These are phyloP conservation scores for Ostrea denselamellosa DNA, from an alignment of 1,140 invertebrate species.

Conservation along the genomic window DNA sequence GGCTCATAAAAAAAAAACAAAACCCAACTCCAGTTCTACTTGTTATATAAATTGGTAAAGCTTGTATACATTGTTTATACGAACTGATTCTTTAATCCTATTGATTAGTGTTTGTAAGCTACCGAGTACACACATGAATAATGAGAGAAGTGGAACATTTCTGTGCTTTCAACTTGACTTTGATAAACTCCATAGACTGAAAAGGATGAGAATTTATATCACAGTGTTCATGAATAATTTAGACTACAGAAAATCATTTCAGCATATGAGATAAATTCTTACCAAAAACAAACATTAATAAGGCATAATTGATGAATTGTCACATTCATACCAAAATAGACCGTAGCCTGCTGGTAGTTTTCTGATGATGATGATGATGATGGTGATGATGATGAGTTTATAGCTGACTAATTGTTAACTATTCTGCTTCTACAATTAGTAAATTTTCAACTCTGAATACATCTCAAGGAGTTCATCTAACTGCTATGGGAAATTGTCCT, in stretches of 20 bases:
- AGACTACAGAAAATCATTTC: not conserved
- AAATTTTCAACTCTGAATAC: no score
- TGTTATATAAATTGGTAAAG: not conserved
- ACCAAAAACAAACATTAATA: not conserved
- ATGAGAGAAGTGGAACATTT: not conserved
- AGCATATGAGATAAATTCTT: not conserved
- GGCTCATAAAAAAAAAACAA: not conserved
- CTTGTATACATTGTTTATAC: not conserved
- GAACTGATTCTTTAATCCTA: not conserved
- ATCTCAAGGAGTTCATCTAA: no score
- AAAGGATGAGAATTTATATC: not conserved
- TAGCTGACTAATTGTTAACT: no score
- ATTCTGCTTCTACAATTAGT: no score
- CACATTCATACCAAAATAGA: no score
- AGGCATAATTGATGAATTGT: no score
- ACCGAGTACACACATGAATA: not conserved
- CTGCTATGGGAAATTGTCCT: no score
- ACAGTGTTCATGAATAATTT: constrained; percentile 4
- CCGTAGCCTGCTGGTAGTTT: no score
- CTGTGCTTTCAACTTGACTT: not conserved
- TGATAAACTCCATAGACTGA: not conserved
- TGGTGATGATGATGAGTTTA: no score
- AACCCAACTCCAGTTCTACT: not conserved
- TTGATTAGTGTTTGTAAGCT: not conserved
- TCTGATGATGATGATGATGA: no score